These are phyloP conservation scores for Ispidina picta DNA, from an alignment of 2,797 vertebrate species.

Conservation along the genomic window DNA sequence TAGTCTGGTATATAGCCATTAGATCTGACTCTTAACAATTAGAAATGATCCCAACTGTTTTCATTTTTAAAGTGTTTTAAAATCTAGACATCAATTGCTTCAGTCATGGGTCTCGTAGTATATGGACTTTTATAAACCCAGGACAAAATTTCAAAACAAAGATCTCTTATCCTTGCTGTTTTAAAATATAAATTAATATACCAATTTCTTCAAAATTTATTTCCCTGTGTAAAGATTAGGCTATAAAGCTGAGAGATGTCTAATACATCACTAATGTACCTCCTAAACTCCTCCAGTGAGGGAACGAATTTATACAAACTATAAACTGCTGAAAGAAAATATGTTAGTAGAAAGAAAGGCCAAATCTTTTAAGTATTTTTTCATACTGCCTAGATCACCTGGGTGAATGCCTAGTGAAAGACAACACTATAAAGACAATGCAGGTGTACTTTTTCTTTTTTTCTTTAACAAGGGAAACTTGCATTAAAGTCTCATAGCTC, in stretches of 20 bases:
- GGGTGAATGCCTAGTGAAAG: neutral
- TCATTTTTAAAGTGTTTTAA: neutral
- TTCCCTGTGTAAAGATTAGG: neutral
- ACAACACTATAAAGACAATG: neutral
- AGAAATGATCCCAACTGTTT: neutral
- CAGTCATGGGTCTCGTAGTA: neutral
- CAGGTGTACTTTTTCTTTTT: neutral
- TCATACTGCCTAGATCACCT: neutral
- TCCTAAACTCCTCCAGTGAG: neutral
- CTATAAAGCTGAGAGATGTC: neutral
- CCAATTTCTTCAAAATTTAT: neutral
- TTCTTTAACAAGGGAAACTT: neutral
- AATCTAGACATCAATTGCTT: neutral
- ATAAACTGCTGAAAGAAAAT: neutral
- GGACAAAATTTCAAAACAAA: neutral
- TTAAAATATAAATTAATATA: neutral
- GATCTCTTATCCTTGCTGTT: neutral
- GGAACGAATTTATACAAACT: neutral
- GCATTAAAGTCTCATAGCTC: neutral
- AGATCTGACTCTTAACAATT: neutral
- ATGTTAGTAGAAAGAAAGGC: neutral
- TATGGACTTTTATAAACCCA: neutral
- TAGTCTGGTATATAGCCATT: neutral
- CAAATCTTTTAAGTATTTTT: neutral
- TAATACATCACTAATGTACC: neutral